These are phyloP conservation scores for Sinocyclocheilus anshuiensis DNA, from an alignment of 2,113 vertebrate species.

Conservation along the genomic window DNA sequence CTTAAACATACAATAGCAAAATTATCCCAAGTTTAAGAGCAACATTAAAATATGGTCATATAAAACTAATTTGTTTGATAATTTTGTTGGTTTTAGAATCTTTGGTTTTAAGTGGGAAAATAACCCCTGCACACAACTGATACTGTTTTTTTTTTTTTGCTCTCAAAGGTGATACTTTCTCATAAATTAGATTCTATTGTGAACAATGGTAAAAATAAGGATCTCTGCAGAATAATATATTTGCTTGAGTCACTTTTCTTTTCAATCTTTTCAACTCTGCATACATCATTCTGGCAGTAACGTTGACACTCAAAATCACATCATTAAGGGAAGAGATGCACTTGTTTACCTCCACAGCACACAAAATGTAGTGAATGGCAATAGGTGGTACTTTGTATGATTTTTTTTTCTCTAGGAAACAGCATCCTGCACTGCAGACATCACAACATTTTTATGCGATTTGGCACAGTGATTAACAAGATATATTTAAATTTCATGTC, in stretches of 20 bases:
- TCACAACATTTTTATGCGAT: background rate
- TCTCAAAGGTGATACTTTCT: background rate
- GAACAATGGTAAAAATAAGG: background rate
- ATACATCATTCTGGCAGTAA: background rate
- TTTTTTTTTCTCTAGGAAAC: background rate
- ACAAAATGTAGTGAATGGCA: background rate
- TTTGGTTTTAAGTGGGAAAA: background rate
- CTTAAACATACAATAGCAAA: background rate
- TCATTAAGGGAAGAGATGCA: background rate
- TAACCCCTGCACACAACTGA: background rate
- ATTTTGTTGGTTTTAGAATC: too few species aligned
- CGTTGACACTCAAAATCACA: background rate
- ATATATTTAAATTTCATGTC: background rate
- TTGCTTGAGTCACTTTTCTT: background rate
- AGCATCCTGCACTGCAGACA: background rate
- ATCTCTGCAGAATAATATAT: background rate
- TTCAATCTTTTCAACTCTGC: background rate
- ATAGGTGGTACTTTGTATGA: background rate
- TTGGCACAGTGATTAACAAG: background rate
- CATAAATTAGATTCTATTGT: background rate
- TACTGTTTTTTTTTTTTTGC: background rate
- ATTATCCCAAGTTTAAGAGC: background rate
- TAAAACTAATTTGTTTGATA: background rate
- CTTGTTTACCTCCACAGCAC: background rate
- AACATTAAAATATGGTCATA: background rate